phyloP scores from a whole-genome alignment of 2,113 vertebrate genomes.

The Elephantulus edwardii region DNA sequence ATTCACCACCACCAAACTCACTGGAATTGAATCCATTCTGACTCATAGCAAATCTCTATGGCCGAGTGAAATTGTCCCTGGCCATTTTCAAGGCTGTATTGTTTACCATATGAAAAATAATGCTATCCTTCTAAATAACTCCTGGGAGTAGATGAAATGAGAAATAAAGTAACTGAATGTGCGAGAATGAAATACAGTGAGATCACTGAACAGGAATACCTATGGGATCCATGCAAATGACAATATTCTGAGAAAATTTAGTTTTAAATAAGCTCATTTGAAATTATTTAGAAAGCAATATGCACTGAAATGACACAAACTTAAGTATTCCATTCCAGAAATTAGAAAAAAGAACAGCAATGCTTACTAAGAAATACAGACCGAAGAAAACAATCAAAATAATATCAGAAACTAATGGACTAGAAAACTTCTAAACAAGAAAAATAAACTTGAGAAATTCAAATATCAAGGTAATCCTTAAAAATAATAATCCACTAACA shows the following conservation, averaged over 20 bases:
- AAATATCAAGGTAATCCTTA: neutral
- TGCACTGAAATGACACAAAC: neutral
- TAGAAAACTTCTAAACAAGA: neutral
- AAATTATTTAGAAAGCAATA: conserved; percentile 13
- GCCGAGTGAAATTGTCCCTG: neutral
- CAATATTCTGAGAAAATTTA: neutral
- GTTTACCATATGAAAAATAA: neutral
- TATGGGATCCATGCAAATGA: neutral
- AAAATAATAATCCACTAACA: neutral
- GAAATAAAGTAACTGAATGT: neutral
- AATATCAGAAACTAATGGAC: conserved; percentile 2
- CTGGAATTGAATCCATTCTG: neutral
- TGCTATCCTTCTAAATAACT: neutral
- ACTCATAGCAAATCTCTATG: neutral
- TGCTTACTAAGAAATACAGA: conserved; percentile 9
- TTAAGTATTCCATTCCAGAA: neutral
- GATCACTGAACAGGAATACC: neutral
- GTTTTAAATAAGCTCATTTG: neutral
- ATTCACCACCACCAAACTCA: neutral
- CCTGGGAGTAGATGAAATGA: neutral
- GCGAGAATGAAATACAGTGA: neutral
- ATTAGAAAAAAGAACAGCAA: neutral
- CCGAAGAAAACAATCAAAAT: neutral
- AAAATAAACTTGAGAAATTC: conserved; percentile 1
- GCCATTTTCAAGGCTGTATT: neutral